Evolutionary conservation across 2,797 vertebrate genomes (phyloP).

Genomic region (Sebastes nivosus): DNA sequence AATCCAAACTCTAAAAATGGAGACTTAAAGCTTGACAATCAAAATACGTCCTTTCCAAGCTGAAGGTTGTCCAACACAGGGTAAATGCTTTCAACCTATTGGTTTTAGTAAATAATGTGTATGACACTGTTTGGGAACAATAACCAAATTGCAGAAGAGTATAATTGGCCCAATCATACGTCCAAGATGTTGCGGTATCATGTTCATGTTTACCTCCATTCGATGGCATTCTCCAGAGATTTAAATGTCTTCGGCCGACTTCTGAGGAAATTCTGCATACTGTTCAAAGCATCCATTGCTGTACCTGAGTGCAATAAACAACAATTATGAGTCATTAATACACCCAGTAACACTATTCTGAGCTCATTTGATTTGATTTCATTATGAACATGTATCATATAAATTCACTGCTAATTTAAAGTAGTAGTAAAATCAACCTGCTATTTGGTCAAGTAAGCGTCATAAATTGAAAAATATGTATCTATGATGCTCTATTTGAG

Average conservation of each 20-base stretch:
- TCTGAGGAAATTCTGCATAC: conserved; percentile 99
- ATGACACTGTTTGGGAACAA: not conserved
- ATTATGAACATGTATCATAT: not conserved
- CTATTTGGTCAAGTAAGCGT: not conserved
- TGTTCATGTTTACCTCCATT: conserved; percentile 91
- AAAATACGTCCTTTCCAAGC: not conserved
- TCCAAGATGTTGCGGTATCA: not conserved
- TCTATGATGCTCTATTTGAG: not conserved
- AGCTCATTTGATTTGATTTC: not conserved
- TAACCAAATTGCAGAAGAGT: not conserved
- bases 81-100: not conserved
- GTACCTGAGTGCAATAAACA: conserved; percentile 83
- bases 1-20: not conserved
- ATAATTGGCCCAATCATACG: not conserved
- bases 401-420: not conserved
- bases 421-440: not conserved
- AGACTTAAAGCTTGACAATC: not conserved
- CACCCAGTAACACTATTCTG: not conserved
- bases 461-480: not conserved
- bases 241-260: conserved; percentile 98
- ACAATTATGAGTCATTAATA: not conserved
- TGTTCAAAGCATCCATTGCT: conserved; percentile 98
- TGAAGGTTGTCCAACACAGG: not conserved
- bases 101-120: not conserved
- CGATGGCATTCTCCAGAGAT: conserved; percentile 96